Percentiles rank a stretch among this genome's conserved stretches.
Conservation (phyloP, 2,113 vertebrate genomes). For the Epinephelus moara region DNA sequence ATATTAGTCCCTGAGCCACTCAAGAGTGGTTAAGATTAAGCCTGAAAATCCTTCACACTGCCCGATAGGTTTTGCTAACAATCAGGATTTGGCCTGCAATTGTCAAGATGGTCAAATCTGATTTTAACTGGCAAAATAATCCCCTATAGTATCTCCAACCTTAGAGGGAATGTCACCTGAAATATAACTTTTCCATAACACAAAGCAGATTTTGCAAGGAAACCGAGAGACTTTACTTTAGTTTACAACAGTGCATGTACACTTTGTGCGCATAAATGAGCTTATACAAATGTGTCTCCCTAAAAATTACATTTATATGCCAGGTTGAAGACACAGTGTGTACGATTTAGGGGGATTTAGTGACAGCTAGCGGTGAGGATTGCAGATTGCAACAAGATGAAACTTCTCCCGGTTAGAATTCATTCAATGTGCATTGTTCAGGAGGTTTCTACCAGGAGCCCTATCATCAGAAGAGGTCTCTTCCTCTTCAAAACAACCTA, state of each 20-base stretch:
- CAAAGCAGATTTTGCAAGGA: neutral
- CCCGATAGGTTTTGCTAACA: constrained; percentile 18
- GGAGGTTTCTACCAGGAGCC: too few species aligned
- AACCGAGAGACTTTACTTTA: neutral
- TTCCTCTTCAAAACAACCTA: too few species aligned
- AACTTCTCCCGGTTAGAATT: too few species aligned
- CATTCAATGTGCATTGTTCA: too few species aligned
- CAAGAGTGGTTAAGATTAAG: neutral
- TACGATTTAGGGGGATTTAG: too few species aligned
- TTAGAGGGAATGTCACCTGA: neutral
- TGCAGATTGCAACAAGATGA: too few species aligned
- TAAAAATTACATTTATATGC: neutral
- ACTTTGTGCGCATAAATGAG: neutral
- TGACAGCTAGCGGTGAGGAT: too few species aligned
- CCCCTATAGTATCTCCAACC: neutral
- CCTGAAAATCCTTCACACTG: constrained; percentile 28
- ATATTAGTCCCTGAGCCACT: constrained; percentile 3
- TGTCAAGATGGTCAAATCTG: constrained; percentile 17
- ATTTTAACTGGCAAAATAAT: constrained; percentile 6
- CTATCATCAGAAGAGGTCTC: too few species aligned
- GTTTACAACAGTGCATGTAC: too few species aligned
- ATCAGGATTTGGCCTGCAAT: constrained; percentile 9
- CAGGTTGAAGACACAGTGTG: too few species aligned
- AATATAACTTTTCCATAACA: neutral
- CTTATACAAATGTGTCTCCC: neutral